Evolutionary conservation across 1,140 invertebrate genomes (phyloP), one percentile per base, ranked within the genome.

Genomic region (Colletes gigas): DNA sequence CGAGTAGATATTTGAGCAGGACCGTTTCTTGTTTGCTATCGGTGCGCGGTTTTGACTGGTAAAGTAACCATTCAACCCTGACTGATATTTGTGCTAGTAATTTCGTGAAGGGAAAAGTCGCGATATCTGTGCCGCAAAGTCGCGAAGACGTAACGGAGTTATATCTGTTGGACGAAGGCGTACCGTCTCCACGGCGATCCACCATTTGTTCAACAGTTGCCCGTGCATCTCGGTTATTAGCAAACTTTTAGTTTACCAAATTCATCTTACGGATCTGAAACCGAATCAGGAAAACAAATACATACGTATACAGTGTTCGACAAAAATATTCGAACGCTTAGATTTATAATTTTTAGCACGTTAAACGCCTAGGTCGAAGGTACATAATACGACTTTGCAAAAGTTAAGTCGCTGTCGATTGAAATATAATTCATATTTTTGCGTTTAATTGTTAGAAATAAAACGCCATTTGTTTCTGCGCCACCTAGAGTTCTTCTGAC

Each of bases 1-100:
- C 82, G 87, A 87, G 86, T 82, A 82, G 81, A 89, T 88, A 83
- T 89, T 89, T 88, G 86, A 83, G 67, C 83, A 86, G 80, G 88
- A 84, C 83, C 88, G 84, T 83, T 82, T 80, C 78, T 86, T 90
- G 85, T 90, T 90, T 90, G 84, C 88, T 72, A 87, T 86, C 78
- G 78, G 30, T 50, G 70, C 62, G 41, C 57, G 65, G 76, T 83
- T 87, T 84, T 57, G 84, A 76, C 63, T 47, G 52, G 74, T 59
- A 78, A 81, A 67, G 80, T 76, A 83, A 85, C 63, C 67, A 74
- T 47, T 77, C 72, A 85, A 82, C 81, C 75, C 83, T 77, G 84
- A 59, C 70, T 60, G 84, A 62, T 87, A 86, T 87, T 87, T 87
- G 84, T 81, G 63, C 84, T 85, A 86, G 76, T 77, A 85, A 86